Percentiles rank a stretch among this genome's conserved stretches.
Evolutionary conservation across 2,888 invertebrate genomes (phyloP).

Genomic region (Leptinotarsa tumamoca): DNA sequence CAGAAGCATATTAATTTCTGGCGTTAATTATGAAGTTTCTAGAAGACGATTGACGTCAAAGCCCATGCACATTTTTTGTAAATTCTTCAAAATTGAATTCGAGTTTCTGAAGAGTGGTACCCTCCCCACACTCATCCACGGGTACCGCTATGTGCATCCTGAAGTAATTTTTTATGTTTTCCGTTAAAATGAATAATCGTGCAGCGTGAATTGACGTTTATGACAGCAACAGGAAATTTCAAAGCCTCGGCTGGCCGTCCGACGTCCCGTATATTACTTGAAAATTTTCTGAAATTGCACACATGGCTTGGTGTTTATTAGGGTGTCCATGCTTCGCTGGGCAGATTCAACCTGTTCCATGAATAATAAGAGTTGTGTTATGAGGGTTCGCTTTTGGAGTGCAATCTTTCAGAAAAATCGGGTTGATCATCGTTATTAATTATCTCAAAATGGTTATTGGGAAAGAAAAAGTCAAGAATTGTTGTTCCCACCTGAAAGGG

Average conservation of each 20-base stretch:
- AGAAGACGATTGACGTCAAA: no score
- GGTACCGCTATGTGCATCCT: slow-evolving; percentile 26
- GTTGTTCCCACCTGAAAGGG: no score
- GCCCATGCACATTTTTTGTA: no score
- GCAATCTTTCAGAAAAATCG: not conserved
- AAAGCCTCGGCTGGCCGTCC: slow-evolving; percentile 52
- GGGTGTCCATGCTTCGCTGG: slow-evolving; percentile 48
- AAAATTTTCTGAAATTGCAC: slow-evolving; percentile 57
- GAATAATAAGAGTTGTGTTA: slow-evolving; percentile 13
- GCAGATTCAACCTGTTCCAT: slow-evolving; percentile 38
- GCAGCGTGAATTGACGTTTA: slow-evolving; percentile 62
- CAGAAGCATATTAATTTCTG: no score
- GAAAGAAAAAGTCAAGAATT: no score
- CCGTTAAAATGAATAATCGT: slow-evolving; percentile 58
- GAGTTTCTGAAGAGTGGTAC: not conserved
- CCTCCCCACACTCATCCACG: not conserved
- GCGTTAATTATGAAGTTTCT: no score
- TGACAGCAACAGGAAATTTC: slow-evolving; percentile 64
- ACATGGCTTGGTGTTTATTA: slow-evolving; percentile 47
- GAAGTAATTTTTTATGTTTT: slow-evolving; percentile 45
- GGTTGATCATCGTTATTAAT: no score
- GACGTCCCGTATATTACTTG: slow-evolving; percentile 45
- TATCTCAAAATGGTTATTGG: no score
- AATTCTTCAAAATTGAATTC: no score
- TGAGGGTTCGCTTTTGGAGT: not conserved